phyloP scores from a whole-genome alignment of 2,113 vertebrate genomes.

The Cinclus mexicanus region DNA sequence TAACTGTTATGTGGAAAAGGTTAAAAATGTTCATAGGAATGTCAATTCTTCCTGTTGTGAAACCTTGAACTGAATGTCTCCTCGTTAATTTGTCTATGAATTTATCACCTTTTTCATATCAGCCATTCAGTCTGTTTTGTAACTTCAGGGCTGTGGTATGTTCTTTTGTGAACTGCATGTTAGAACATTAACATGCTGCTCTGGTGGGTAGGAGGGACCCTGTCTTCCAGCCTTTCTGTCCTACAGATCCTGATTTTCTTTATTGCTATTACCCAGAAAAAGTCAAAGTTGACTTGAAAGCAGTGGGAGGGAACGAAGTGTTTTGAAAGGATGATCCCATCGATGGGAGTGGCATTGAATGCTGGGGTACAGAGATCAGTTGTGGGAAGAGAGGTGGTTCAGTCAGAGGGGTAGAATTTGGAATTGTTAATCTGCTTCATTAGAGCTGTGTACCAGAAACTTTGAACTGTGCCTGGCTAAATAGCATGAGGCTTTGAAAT shows the following conservation, averaged over 20 bases:
- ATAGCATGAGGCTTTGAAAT: slow-evolving; percentile 58
- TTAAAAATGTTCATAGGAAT: slow-evolving; percentile 2
- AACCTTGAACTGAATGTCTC: neutral
- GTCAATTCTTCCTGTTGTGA: neutral
- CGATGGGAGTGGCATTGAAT: neutral
- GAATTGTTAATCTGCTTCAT: neutral
- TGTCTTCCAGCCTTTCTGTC: neutral
- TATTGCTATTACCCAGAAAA: neutral
- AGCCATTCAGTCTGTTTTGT: neutral
- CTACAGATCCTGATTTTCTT: neutral
- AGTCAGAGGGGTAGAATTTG: neutral
- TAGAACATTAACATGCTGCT: slow-evolving; percentile 26
- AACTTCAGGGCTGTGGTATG: neutral
- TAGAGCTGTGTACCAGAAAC: slow-evolving; percentile 11
- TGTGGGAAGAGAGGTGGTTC: neutral
- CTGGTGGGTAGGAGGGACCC: neutral
- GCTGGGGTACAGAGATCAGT: neutral
- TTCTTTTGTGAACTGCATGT: neutral
- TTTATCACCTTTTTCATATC: neutral
- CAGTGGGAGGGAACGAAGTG: neutral
- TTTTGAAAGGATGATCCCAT: slow-evolving; percentile 17
- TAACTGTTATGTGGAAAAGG: neutral
- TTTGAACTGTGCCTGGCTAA: slow-evolving; percentile 51
- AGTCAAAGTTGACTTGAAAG: neutral
- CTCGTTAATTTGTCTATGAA: neutral